Evolutionary conservation across 2,797 vertebrate genomes (phyloP).

Genomic region (Craterocephalus amniculus): DNA sequence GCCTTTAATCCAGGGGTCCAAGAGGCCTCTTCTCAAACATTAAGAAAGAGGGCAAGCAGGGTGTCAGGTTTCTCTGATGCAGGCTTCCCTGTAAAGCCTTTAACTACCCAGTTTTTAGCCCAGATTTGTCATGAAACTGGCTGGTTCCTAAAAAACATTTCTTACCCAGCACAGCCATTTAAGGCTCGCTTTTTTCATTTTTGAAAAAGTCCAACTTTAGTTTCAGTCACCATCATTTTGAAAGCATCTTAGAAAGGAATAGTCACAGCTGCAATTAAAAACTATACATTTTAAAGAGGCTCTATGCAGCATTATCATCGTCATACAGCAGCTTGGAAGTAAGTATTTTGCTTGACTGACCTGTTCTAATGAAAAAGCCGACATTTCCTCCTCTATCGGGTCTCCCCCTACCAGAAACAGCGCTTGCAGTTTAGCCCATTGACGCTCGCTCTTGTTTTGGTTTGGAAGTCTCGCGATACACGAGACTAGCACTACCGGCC

Average conservation of each 20-base stretch:
- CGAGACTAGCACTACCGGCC: no score
- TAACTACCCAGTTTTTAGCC: constrained; percentile 26
- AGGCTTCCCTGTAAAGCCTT: constrained; percentile 36
- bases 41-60: constrained; percentile 59
- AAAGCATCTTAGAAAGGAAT: not conserved
- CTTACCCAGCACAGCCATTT: not conserved
- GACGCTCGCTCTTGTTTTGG: no score
- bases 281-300: not conserved
- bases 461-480: no score
- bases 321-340: no score
- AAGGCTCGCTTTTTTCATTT: not conserved
- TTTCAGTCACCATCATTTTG: not conserved
- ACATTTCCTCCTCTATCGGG: no score
- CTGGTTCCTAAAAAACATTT: not conserved
- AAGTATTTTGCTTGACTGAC: no score
- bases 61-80: constrained; percentile 70
- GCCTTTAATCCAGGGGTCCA: constrained; percentile 69
- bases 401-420: no score
- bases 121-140: not conserved
- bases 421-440: no score
- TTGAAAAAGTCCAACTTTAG: not conserved
- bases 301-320: no score
- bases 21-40: constrained; percentile 62
- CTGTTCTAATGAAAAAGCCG: no score
- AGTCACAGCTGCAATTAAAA: not conserved